These are phyloP conservation scores for Latrodectus hesperus DNA, from an alignment of 2,888 invertebrate genomes.

Conservation along the genomic window DNA sequence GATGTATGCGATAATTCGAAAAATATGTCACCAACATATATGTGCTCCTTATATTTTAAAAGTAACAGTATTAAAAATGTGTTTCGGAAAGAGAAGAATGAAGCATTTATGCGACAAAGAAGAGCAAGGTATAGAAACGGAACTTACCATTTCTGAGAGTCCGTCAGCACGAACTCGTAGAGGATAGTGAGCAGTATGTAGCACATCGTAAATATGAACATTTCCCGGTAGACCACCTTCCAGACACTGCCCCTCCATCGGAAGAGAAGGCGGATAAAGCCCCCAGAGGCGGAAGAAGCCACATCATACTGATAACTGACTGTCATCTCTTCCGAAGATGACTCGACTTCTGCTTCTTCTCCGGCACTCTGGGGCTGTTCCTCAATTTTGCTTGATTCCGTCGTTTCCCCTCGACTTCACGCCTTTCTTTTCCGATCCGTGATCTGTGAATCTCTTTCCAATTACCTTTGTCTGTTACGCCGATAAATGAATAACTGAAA, in stretches of 20 bases:
- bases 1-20: too few relatives aligned
- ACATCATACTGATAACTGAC: slow-evolving; percentile 80
- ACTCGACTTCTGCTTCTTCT: slow-evolving; percentile 42
- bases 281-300: slow-evolving; percentile 79
- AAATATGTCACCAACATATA: too few relatives aligned
- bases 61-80: too few relatives aligned
- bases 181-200: slow-evolving; percentile 78
- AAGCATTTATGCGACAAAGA: too few relatives aligned
- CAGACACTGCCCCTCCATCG: slow-evolving; percentile 80
- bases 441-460: background rate
- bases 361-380: slow-evolving; percentile 53
- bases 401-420: slow-evolving; percentile 7
- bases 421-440: slow-evolving; percentile 3
- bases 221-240: slow-evolving; percentile 79
- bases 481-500: too few relatives aligned
- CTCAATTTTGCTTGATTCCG: slow-evolving; percentile 52
- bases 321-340: slow-evolving; percentile 75
- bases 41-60: too few relatives aligned
- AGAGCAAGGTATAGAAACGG: too few relatives aligned
- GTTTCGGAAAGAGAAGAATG: too few relatives aligned
- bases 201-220: slow-evolving; percentile 76
- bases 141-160: slow-evolving; percentile 77
- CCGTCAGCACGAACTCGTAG: slow-evolving; percentile 77
- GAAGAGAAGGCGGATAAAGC: slow-evolving; percentile 79
- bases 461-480: too few relatives aligned